Base-by-base conservation (phyloP, 2,113 vertebrate genomes). In the Neotoma lepida region DNA sequence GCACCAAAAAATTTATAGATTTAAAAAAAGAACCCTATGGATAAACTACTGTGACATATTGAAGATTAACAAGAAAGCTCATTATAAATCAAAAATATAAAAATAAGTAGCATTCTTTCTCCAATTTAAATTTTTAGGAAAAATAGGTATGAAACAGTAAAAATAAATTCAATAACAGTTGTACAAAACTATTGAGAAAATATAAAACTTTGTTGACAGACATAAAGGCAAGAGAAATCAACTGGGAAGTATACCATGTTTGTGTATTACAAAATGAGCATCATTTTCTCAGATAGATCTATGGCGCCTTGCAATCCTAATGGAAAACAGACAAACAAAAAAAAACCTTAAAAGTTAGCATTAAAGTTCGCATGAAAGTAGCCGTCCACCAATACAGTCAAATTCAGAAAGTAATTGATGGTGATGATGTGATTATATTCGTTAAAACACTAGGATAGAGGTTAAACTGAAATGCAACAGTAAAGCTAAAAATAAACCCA, bases 361-460 rank as follows among this genome's bases (percentile, higher is more conserved):
- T 70, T 63, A 63, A 78, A 78, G 2, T 93, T 93, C 13, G 74
- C 51, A 58, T 91, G 35, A 73, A 77, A 95, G 33, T 80, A 70
- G 14, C 49, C 24, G 4, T 64, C 3, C 12, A 71, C 26, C 63
- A 89, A 35, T 80, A 20, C 1, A n/a, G 3, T 18, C 17, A 64
- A 84, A 51, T 46, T 54, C 6, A 14, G 74, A 26, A 66, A 89
- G 64, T 58, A 81, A 24, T 49, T 74, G 44, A 56, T 56, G 9
- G 70, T 20, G 10, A 54, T 56, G 6, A 58, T 56, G 5, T 58
- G 9, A 70, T 58, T 15, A 14, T 46, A n/a, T 35, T 77, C 17
- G 33, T 77, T 51, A 30, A 51, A 33, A 35, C 28, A 77, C 26
- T 33, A 76, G 44, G 0, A 33, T 7, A 51, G 9, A 54, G 17